These are phyloP conservation scores for Okapia johnstoni DNA, from an alignment of 2,113 vertebrate species.

Conservation along the genomic window DNA sequence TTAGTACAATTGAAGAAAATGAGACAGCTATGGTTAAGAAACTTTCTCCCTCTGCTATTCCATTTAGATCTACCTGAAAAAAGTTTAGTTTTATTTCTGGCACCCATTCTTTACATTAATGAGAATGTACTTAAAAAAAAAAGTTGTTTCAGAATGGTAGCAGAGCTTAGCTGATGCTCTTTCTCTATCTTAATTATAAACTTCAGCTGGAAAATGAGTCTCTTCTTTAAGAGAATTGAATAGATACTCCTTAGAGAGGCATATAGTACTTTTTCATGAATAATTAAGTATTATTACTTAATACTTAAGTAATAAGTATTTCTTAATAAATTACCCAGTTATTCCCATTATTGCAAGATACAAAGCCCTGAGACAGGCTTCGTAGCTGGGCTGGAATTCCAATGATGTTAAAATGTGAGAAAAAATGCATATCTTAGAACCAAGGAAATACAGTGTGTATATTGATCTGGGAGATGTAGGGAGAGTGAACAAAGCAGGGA, in stretches of 20 bases:
- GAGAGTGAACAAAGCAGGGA: background rate
- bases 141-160: background rate
- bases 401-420: background rate
- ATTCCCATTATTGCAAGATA: background rate
- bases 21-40: background rate
- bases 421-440: background rate
- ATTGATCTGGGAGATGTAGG: background rate
- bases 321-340: background rate
- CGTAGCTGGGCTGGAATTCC: background rate
- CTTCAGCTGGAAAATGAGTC: background rate
- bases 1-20: background rate
- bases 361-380: background rate
- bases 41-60: background rate
- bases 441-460: background rate
- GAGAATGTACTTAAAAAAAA: background rate
- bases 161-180: background rate
- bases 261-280: background rate
- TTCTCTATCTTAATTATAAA: conserved; percentile 25
- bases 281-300: background rate
- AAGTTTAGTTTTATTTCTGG: background rate
- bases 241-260: conserved; percentile 25
- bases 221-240: conserved; percentile 14
- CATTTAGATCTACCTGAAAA: background rate
- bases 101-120: background rate
- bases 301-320: background rate